Evolutionary conservation across 2,888 invertebrate species (phyloP).

Genomic region (Platycheirus rosarum): DNA sequence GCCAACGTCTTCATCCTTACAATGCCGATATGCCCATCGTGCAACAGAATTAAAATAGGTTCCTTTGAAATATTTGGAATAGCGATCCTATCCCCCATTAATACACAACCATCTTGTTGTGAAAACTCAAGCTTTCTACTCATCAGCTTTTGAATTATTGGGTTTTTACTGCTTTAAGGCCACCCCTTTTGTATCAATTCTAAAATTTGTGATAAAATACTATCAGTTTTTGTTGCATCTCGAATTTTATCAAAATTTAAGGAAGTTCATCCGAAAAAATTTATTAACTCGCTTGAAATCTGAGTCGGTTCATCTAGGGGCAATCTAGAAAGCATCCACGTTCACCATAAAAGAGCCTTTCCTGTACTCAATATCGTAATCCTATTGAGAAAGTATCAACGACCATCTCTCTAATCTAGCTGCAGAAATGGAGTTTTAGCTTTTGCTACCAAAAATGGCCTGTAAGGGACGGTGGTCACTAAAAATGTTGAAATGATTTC

Average conservation of each 20-base stretch:
- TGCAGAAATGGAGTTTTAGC: neutral
- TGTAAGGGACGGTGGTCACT: neutral
- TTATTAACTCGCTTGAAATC: too few relatives aligned
- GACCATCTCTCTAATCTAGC: neutral
- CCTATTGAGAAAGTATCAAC: neutral
- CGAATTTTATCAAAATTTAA: too few relatives aligned
- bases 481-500: neutral
- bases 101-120: conserved; percentile 20
- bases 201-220: neutral
- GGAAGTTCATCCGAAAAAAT: too few relatives aligned
- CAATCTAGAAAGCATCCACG: neutral
- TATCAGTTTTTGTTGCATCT: neutral
- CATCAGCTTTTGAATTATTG: neutral
- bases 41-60: conserved; percentile 9
- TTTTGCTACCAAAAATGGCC: neutral
- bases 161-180: neutral
- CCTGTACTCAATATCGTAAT: neutral
- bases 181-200: neutral
- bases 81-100: conserved; percentile 8
- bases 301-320: too few relatives aligned
- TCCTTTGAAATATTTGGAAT: conserved; percentile 4
- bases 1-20: conserved; percentile 25
- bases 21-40: conserved; percentile 13
- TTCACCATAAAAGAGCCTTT: neutral
- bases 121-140: neutral